A percentile compares a stretch with the other conserved stretches of the same genome.
Conservation (phyloP, 2,888 invertebrate genomes). For the Spodoptera littoralis region DNA sequence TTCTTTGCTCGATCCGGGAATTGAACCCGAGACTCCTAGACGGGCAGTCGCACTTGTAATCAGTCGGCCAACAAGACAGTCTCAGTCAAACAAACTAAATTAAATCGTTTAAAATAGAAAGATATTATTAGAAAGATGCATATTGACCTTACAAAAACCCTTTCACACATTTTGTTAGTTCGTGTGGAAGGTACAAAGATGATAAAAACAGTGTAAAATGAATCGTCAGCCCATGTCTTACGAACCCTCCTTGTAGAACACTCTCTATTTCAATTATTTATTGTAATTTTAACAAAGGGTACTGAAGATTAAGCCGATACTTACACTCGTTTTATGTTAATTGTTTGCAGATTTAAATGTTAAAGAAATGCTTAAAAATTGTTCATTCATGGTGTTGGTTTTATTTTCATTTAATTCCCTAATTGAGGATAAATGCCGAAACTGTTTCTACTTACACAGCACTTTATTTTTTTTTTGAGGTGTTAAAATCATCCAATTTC, state of each 20-base stretch:
- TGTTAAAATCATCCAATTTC: too few relatives aligned
- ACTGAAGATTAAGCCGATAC: slow-evolving; percentile 30
- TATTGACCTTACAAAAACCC: slow-evolving; percentile 1
- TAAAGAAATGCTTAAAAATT: not conserved
- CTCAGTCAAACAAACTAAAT: too few relatives aligned
- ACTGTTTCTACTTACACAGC: too few relatives aligned
- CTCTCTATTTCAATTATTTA: slow-evolving; percentile 46
- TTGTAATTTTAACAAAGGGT: slow-evolving; percentile 25
- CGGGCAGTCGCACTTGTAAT: too few relatives aligned
- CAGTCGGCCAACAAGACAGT: too few relatives aligned
- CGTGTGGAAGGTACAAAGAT: slow-evolving; percentile 28
- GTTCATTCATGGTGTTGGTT: not conserved
- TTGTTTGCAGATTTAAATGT: slow-evolving; percentile 11
- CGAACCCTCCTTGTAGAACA: slow-evolving; percentile 19
- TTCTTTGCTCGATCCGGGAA: too few relatives aligned
- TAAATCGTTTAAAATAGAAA: too few relatives aligned
- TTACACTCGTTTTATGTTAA: slow-evolving; percentile 25
- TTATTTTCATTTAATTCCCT: too few relatives aligned
- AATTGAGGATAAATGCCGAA: too few relatives aligned
- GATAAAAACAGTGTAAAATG: slow-evolving; percentile 51
- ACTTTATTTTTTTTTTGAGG: too few relatives aligned
- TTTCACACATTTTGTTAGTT: slow-evolving; percentile 31
- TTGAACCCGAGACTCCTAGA: too few relatives aligned
- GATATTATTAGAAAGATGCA: not conserved
- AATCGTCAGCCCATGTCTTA: slow-evolving; percentile 38